Evolutionary conservation across 2,113 vertebrate genomes (phyloP).

Genomic region (Tachysurus fulvidraco): DNA sequence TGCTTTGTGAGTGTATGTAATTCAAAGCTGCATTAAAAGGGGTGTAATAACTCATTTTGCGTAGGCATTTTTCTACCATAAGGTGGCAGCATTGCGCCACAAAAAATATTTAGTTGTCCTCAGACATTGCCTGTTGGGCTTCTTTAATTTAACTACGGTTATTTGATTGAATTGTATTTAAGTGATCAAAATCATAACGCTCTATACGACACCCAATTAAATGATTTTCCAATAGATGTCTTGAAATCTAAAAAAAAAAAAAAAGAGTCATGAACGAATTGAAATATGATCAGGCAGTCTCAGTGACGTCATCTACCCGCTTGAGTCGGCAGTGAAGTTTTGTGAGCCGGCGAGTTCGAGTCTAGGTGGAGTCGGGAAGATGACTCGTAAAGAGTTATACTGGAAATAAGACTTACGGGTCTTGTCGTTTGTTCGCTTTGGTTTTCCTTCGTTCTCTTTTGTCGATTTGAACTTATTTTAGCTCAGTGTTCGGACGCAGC

Average conservation of each 20-base stretch:
- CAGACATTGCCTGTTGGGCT: conserved; percentile 27
- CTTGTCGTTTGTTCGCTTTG: neutral
- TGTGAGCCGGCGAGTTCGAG: too few relatives aligned
- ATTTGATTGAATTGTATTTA: neutral
- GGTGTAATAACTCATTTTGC: neutral
- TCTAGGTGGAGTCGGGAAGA: too few relatives aligned
- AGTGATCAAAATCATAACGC: neutral
- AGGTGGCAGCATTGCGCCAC: conserved; percentile 11
- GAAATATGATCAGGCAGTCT: neutral
- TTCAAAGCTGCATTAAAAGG: neutral
- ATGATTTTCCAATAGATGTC: too few relatives aligned
- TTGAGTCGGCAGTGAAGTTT: neutral
- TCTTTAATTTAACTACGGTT: neutral
- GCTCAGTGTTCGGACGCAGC: neutral
- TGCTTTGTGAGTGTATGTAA: neutral
- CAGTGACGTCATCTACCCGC: neutral
- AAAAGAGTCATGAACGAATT: too few relatives aligned
- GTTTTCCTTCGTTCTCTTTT: neutral
- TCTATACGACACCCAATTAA: neutral
- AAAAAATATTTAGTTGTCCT: conserved; percentile 27
- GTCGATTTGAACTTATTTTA: neutral
- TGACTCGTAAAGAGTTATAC: neutral
- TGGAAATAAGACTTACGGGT: neutral
- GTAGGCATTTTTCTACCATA: neutral
- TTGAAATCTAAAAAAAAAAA: neutral